These are phyloP conservation scores for Cyclophora albipunctata DNA, from an alignment of 2,888 invertebrate genomes.

Conservation along the genomic window DNA sequence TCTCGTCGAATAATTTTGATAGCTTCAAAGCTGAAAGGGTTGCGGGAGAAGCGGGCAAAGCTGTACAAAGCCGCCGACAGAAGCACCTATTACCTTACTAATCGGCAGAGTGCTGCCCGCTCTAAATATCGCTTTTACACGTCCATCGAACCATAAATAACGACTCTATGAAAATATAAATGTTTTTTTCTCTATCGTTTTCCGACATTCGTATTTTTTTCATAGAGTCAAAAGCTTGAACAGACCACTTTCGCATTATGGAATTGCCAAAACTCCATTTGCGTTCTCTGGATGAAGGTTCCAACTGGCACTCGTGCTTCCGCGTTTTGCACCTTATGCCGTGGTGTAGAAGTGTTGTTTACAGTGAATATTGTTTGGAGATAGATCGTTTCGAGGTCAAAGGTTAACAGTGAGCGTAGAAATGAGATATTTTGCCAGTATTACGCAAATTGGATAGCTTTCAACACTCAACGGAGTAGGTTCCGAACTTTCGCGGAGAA, in stretches of 20 bases:
- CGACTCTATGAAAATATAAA: conserved; percentile 74
- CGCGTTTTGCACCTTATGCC: conserved; percentile 26
- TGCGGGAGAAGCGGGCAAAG: conserved; percentile 40
- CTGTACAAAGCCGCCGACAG: conserved; percentile 43
- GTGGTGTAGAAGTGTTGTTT: conserved; percentile 21
- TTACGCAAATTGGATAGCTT: conserved; percentile 77
- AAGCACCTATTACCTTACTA: conserved; percentile 51
- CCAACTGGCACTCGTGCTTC: conserved; percentile 17
- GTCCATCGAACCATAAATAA: conserved; percentile 71
- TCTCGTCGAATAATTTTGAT: conserved; percentile 63
- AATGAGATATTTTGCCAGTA: conserved; percentile 76
- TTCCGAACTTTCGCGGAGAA: conserved; percentile 72
- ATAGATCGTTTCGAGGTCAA: conserved; percentile 32
- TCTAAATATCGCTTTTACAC: conserved; percentile 72
- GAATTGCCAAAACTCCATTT: conserved; percentile 75
- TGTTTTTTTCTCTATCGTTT: conserved; percentile 73
- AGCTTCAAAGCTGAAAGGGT: conserved; percentile 68
- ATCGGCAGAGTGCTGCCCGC: conserved; percentile 70
- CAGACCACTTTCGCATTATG: conserved; percentile 76
- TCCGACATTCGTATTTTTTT: conserved; percentile 69
- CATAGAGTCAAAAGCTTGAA: conserved; percentile 76
- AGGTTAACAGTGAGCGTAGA: conserved; percentile 65
- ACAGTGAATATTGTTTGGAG: conserved; percentile 9
- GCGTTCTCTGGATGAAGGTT: conserved; percentile 34
- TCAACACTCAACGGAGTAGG: conserved; percentile 75